A percentile compares a stretch with the other conserved stretches of the same genome.
phyloP scores from a whole-genome alignment of 2,888 invertebrate genomes.

The Cosmopolites sordidus region DNA sequence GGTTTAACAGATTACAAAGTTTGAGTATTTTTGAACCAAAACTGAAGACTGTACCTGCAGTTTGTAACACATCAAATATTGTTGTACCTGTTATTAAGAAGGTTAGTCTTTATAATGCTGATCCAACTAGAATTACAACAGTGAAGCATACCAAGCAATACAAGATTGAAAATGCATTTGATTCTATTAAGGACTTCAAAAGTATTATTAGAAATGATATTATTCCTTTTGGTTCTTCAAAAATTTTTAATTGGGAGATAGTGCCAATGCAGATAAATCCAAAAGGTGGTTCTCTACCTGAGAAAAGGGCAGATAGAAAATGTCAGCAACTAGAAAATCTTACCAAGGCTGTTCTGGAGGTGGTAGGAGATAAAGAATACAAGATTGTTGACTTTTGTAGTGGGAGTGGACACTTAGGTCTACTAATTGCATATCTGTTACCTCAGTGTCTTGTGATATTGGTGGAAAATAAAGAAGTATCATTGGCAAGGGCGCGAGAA shows the following conservation, averaged over 20 bases:
- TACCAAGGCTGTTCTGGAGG: constrained; percentile 66
- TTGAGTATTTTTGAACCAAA: constrained; percentile 24
- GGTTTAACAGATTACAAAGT: constrained; percentile 54
- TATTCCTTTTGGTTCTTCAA: constrained; percentile 45
- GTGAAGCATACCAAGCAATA: constrained; percentile 72
- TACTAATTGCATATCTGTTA: constrained; percentile 73
- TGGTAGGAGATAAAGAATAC: constrained; percentile 54
- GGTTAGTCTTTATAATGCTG: constrained; percentile 72
- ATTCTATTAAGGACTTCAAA: constrained; percentile 49
- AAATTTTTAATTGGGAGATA: constrained; percentile 62
- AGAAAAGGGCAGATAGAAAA: constrained; percentile 69
- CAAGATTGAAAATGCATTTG: constrained; percentile 64
- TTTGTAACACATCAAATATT: constrained; percentile 9
- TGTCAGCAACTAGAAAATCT: constrained; percentile 84
- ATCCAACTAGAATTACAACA: constrained; percentile 71
- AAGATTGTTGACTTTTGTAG: constrained; percentile 91
- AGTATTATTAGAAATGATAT: constrained; percentile 44
- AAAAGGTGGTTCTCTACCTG: constrained; percentile 73
- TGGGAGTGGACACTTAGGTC: constrained; percentile 90
- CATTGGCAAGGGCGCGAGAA: constrained; percentile 67
- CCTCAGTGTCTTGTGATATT: constrained; percentile 76
- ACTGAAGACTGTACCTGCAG: background rate
- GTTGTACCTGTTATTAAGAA: constrained; percentile 46
- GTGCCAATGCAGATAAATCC: constrained; percentile 75
- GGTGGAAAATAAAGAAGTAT: constrained; percentile 89